Base-by-base conservation (phyloP, 1,140 invertebrate species). In the Atopsyche davidsoni region DNA sequence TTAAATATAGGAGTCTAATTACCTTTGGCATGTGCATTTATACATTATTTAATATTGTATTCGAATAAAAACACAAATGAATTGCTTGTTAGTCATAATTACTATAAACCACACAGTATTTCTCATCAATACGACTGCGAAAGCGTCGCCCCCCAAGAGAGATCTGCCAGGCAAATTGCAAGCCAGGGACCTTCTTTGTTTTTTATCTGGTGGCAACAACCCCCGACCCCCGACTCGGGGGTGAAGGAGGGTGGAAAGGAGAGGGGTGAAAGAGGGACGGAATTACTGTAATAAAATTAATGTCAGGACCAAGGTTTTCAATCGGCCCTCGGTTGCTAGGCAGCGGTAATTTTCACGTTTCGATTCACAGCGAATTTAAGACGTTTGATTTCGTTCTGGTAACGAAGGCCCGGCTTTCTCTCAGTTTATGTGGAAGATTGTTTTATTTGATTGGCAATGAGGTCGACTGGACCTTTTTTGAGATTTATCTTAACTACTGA, bases 241-340 rank as follows among this genome's bases (percentile, higher is more conserved):
- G 35, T 36, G 6, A 9, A 6, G 46, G 45, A 19, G 2, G 23
- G 45, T 13, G 31, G n/a, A n/a, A n/a, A n/a, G n/a, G n/a, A n/a
- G n/a, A n/a, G n/a, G n/a, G n/a, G n/a, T 34, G 41, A 35, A 23
- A 44, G 38, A 51, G 43, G 47, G 51, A 43, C 47, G 55, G 51
- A 53, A 57, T 57, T 57, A 57, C 55, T 47, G 51, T 57, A 57
- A 57, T 57, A 57, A 57, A 57, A 57, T 57, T 57, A 57, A 57
- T 57, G 55, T 51, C 47, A 45, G 51, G 55, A 57, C 55, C 51
- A 47, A 57, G 55, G 51, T 53, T 57, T 57, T 57, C 55, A 57
- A 57, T 57, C 51, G 51, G 39, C 55, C 51, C 47, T 50, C 46
- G 40, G 50, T 36, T 52, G 49, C 25, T 39, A 36, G 38, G 49